Base-by-base conservation (phyloP, 2,797 vertebrate species). In the Lophotriccus pileatus region DNA sequence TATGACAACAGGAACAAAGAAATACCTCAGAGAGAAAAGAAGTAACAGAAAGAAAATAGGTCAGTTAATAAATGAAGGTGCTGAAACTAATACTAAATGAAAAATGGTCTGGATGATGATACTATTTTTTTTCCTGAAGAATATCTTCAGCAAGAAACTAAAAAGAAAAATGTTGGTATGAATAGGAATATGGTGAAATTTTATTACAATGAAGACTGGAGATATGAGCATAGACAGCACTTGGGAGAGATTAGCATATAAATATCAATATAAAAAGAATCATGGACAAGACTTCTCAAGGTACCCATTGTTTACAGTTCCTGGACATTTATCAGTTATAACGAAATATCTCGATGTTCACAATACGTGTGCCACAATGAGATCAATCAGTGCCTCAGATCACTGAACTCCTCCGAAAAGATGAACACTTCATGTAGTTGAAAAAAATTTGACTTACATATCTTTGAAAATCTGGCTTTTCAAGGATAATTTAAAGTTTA, bases 41-140 rank as follows among this genome's bases (percentile, higher is more conserved):
- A 89, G 22, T 27, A 93, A 77, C 17, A 86, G 30, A 70, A 75
- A 63, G 32, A 87, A 97, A 95, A 93, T 90, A 92, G 49, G 79
- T 91, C 82, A 84, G 53, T 87, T 90, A 94, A 87, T 88, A 94
- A 95, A 84, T 50, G 22, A 87, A 80, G 34, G 32, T 79, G 9
- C 20, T 86, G 47, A 89, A 96, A 91, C 77, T 86, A 94, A 83
- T 84, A 19, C 25, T 73, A 50, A 76, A 60, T 58, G 39, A 85
- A 84, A 74, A 83, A 28, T 32, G 3, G 7, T 14, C 50, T 69
- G 47, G 21, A 52, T 81, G 50, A 1, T 56, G 14, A 41, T 62
- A 8, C 11, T 68, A 91, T 91, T 46, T 39, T 75, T 91, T 53
- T 58, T 44, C n/a, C 78, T 78, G 75, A 87, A 80, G 83, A 63